phyloP scores from a whole-genome alignment of 1,140 invertebrate genomes.

The Papilio glaucus region DNA sequence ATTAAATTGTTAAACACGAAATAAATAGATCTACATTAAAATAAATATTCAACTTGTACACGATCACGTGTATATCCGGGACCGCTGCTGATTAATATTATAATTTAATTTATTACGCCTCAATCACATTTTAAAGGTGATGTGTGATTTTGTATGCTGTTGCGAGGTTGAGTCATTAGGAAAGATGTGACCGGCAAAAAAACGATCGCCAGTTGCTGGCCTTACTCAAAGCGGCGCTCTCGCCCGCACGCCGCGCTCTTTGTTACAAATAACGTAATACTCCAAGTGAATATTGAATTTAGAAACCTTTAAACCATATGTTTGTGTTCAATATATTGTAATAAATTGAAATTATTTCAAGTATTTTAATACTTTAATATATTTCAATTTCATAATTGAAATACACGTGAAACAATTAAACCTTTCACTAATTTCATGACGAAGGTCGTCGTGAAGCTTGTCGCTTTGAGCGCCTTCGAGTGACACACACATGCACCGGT shows the following conservation, averaged over 20 bases:
- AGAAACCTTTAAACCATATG: neutral
- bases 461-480: conserved; percentile 3
- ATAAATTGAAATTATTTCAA: neutral
- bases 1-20: too few species aligned
- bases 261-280: neutral
- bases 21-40: neutral
- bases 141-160: neutral
- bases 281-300: neutral
- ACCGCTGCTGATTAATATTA: neutral
- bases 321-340: too few species aligned
- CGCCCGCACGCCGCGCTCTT: neutral
- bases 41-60: neutral
- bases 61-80: neutral
- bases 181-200: conserved; percentile 20
- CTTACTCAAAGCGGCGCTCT: conserved; percentile 1
- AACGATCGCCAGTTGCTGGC: neutral
- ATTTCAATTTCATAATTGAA: neutral
- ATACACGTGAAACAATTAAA: neutral
- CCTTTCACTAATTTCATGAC: conserved; percentile 17
- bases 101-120: neutral
- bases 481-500: neutral
- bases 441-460: too few species aligned
- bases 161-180: conserved; percentile 2
- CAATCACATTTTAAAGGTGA: neutral
- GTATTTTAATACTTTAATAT: neutral